Conservation (phyloP, 2,113 vertebrate genomes). For the Limnothrissa miodon region DNA sequence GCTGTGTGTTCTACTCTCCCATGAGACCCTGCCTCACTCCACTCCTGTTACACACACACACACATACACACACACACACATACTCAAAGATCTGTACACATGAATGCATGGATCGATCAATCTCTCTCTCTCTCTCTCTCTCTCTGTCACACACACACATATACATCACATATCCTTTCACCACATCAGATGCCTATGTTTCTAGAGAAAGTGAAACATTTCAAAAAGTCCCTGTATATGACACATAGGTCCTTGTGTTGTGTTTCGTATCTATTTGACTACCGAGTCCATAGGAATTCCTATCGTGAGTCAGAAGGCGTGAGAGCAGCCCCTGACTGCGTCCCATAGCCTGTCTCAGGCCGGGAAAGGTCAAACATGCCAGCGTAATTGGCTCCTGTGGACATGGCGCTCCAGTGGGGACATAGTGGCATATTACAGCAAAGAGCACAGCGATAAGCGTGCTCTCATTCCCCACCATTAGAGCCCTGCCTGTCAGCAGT, state of each 20-base stretch:
- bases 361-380: neutral
- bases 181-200: neutral
- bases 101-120: neutral
- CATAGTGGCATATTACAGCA: neutral
- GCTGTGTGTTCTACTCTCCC: neutral
- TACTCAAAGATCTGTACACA: neutral
- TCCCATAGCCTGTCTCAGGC: neutral
- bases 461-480: neutral
- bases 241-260: neutral
- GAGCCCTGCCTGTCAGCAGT: neutral
- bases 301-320: neutral
- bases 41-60: neutral
- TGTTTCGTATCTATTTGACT: neutral
- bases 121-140: neutral
- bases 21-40: neutral
- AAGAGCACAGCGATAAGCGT: neutral
- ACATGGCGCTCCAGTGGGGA: neutral
- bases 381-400: neutral
- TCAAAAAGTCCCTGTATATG: neutral
- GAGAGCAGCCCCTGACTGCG: neutral
- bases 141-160: neutral
- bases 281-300: neutral
- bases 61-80: constrained; percentile 2
- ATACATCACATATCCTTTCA: neutral
- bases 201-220: neutral